Base-by-base conservation (phyloP, 2,888 invertebrate species). In the Mylabris sibirica region DNA sequence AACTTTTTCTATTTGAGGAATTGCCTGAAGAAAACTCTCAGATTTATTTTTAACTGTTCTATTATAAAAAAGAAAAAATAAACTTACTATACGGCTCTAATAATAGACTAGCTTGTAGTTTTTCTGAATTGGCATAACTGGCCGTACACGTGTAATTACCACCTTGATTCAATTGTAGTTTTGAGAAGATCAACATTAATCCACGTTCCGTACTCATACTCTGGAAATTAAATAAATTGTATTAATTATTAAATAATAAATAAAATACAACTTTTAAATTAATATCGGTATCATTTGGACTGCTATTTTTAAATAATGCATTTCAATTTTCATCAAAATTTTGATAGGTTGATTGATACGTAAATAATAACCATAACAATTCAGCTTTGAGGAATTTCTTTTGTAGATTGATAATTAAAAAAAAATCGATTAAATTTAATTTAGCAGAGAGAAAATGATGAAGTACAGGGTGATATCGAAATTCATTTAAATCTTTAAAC, bases 141-240 rank as follows among this genome's bases (percentile, higher is more conserved):
- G 93, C 94, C 34, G 89, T 88, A 81, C 96, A 96, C 71, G 90
- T 93, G 86, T 96, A 96, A 76, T 87, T 89, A 68, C 96, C 96
- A 44, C 91, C 92, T 87, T 95, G 92, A 67, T 91, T 89, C 74
- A 92, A 91, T 53, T 90, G 89, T 76, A 95, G 87, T 44, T 90
- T 90, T 63, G 90, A 89, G 82, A 95, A 93, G 83, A 94, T 91
- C 69, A 96, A 88, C 66, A 90, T 89, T 76, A 92, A 87, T 74
- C 90, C 89, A 66, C 87, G 86, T 79, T 90, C 91, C 53, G 34
- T 49, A 11, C 63, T 64, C 44, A 60, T 26, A 17, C 26, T 35
- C 71, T 73, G 73, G 20, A 41, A 72, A 64, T 17, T n/a, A 17
- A 35, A 14, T 63, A 63, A 59, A 24, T 17, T 67, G 9, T 60